Evolutionary conservation across 2,888 invertebrate genomes (phyloP).

Genomic region (Rhopalosiphum nymphaeae): DNA sequence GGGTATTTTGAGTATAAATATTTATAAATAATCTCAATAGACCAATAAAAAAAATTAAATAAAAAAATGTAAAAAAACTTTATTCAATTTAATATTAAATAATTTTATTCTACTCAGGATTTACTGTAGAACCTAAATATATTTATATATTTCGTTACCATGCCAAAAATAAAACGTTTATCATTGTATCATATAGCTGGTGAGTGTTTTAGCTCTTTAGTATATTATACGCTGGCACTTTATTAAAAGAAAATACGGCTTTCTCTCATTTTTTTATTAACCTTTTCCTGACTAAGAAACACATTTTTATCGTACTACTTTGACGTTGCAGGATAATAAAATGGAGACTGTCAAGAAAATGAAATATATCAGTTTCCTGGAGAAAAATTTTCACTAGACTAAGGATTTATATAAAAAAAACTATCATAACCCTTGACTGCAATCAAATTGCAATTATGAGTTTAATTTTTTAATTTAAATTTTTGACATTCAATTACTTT

Average conservation of each 20-base stretch:
- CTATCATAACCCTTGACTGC: not conserved
- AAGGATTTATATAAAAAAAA: slow-evolving; percentile 21
- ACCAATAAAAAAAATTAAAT: not conserved
- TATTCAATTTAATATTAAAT: not conserved
- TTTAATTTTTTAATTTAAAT: not conserved
- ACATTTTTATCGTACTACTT: slow-evolving; percentile 45
- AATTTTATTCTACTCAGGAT: slow-evolving; percentile 15
- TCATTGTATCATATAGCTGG: slow-evolving; percentile 27
- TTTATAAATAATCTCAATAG: not conserved
- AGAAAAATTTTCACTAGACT: not conserved
- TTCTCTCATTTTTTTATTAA: slow-evolving; percentile 49
- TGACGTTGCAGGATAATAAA: slow-evolving; percentile 47
- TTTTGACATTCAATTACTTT: slow-evolving; percentile 12
- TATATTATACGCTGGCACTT: slow-evolving; percentile 43
- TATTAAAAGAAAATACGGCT: slow-evolving; percentile 53
- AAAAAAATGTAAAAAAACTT: not conserved
- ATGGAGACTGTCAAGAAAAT: slow-evolving; percentile 46
- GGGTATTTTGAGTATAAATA: not conserved
- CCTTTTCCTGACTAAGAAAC: slow-evolving; percentile 55
- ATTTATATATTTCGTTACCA: slow-evolving; percentile 17
- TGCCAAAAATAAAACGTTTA: slow-evolving; percentile 44
- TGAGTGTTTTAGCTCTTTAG: slow-evolving; percentile 19
- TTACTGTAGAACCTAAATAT: not conserved
- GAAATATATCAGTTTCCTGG: slow-evolving; percentile 32
- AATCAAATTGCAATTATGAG: slow-evolving; percentile 10